Evolutionary conservation across 1,140 invertebrate species (phyloP), one percentile per base, ranked within the genome.

Genomic region (Drosophila varians): DNA sequence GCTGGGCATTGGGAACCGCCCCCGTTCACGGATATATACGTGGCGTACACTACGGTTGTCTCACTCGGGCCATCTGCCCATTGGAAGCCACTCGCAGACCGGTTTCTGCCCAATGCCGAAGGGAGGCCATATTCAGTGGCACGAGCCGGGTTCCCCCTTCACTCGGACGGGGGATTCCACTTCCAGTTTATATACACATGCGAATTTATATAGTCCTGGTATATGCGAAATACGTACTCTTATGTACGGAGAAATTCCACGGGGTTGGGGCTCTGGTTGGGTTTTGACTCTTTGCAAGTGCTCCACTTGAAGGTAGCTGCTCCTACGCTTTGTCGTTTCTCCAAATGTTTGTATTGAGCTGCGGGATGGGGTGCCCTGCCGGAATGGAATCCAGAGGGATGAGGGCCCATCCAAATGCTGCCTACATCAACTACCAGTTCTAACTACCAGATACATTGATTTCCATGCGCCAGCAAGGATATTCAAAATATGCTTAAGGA

Each of bases 291-390:
- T 38, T 16, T 46, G 43, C 80, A 74, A 84, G 71, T 79, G 75
- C 65, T 74, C 52, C 79, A 84, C 75, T 83, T 75, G 65, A 74
- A 58, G 71, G 65, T 79, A 66, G 70, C 78, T 82, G 46, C 74
- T 83, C 49, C 74, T 80, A 61, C 48, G 78, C 78, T 76, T 62
- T 77, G 64, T 77, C 71, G 77, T 58, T 83, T 84, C 70, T 75
- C 71, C 55, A 79, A 83, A 83, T 83, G 79, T 75, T 84, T 75
- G 79, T 75, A 75, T 64, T 36, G 71, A 74, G 65, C 69, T 79
- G 66, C 57, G 73, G 65, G 49, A 51, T 52, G 68, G 34, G 42
- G 31, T 18, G n/a, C n/a, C n/a, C n/a, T n/a, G n/a, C n/a, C 9
- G 2, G 14, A n/a, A 8, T 21, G 12, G 16, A 38, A 40, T 8